Base-by-base conservation (phyloP, 1,140 invertebrate genomes). In the Sipha flava region DNA sequence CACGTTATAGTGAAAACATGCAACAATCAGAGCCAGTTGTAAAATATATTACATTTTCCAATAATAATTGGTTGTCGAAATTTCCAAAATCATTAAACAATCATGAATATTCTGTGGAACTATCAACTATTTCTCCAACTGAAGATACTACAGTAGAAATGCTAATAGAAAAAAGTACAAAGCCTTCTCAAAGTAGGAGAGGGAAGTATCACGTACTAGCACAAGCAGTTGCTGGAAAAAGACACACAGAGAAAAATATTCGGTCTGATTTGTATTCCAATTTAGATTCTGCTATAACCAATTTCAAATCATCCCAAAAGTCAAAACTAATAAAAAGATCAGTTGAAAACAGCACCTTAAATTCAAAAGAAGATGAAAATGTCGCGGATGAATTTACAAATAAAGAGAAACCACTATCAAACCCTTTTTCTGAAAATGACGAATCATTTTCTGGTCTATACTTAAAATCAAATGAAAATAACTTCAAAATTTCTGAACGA, bases 11-110 rank as follows among this genome's bases (percentile, higher is more conserved):
- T 14, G 47, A 73, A 7, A 29, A 18, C 0, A 18, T 45, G 31
- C 47, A 54, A 26, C 62, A 79, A 40, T 9, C 64, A 10, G 81
- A 81, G 40, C 59, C 80, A 21, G 14, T 81, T 12, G 66, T 81
- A 31, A 81, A 80, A 70, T 81, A 81, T 31, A 59, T 81, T 6
- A 81, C 81, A 12, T 81, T 82, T 57, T 79, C 81, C n/a, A 79
- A 82, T 21, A 82, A 81, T 31, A 82, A 79, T 59, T 81, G 73
- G 75, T 23, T 82, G 37, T 77, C 73, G 1, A 77, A 57, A 43
- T 77, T 77, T 12, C 73, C 73, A 2, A 77, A 77, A 29, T 43
- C 52, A 40, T 43, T 77, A 26, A 77, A 29, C 9, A 77, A 77
- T 77, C 73, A 18, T 59, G 52, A 57, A 29, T 29, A 77, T 77